These are phyloP conservation scores for Aradus depressus DNA, from an alignment of 2,888 invertebrate species.

Conservation along the genomic window DNA sequence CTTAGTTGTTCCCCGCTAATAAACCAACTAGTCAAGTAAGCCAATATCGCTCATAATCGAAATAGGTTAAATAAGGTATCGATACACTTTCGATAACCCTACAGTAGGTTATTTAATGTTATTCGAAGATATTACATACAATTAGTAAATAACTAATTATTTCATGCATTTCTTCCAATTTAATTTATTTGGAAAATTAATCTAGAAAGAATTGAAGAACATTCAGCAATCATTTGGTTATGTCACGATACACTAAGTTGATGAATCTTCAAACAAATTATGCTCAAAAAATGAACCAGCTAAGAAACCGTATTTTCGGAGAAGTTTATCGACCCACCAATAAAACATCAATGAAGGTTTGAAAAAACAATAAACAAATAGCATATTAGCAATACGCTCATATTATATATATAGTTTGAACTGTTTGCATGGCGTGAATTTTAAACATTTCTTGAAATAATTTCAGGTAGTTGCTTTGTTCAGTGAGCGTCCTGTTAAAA, in stretches of 20 bases:
- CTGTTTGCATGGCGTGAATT: not conserved
- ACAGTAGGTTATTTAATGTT: no score
- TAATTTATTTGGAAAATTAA: no score
- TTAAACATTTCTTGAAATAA: not conserved
- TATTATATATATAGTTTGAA: not conserved
- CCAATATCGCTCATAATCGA: no score
- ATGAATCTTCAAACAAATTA: conserved; percentile 63
- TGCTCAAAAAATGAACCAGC: conserved; percentile 69
- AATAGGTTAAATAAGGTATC: no score
- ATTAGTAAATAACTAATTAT: no score
- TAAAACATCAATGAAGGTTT: conserved; percentile 57
- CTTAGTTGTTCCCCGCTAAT: no score
- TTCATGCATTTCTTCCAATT: no score
- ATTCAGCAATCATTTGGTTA: no score
- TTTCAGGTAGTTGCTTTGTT: conserved; percentile 57
- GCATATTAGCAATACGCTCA: not conserved
- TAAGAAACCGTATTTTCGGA: conserved; percentile 80
- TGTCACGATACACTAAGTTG: conserved; percentile 48
- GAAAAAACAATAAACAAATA: not conserved
- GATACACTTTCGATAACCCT: no score
- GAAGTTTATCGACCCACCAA: conserved; percentile 71
- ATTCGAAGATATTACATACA: no score
- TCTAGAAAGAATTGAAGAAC: no score
- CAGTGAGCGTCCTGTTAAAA: conserved; percentile 60
- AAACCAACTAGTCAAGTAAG: no score